These are phyloP conservation scores for Atta colombica DNA, from an alignment of 1,140 invertebrate species.

Conservation along the genomic window DNA sequence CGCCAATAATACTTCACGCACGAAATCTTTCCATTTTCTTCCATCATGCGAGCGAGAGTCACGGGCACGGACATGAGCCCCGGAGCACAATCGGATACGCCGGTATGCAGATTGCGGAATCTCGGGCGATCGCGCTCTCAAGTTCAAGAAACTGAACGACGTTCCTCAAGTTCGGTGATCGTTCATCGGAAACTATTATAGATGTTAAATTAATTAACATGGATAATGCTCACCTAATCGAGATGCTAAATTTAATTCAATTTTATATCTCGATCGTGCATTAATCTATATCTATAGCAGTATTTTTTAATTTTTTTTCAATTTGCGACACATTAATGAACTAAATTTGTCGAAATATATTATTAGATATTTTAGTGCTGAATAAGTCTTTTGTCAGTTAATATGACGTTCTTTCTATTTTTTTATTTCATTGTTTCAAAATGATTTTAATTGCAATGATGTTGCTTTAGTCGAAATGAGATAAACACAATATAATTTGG, in stretches of 20 bases:
- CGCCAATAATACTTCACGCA: constrained; percentile 77
- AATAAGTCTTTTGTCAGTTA: no score
- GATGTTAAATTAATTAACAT: background rate
- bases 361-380: no score
- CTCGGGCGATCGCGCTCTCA: constrained; percentile 22
- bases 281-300: background rate
- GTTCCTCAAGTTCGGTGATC: background rate
- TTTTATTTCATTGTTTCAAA: no score
- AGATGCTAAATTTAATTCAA: background rate
- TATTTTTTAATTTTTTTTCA: no score
- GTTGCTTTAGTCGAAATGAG: no score
- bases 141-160: constrained; percentile 27
- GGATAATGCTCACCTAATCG: no score
- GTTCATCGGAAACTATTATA: background rate
- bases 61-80: constrained; percentile 64
- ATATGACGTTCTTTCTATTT: no score
- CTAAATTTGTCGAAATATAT: no score
- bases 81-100: constrained; percentile 3
- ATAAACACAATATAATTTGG: no score
- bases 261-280: background rate
- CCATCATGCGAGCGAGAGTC: constrained; percentile 70
- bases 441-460: no score
- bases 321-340: no score
- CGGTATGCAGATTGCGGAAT: constrained; percentile 66
- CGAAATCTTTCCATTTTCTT: constrained; percentile 78